A percentile compares a stretch with the other conserved stretches of the same genome.
These are phyloP conservation scores for Julus scanicus DNA, from an alignment of 2,888 invertebrate species.

Conservation along the genomic window DNA sequence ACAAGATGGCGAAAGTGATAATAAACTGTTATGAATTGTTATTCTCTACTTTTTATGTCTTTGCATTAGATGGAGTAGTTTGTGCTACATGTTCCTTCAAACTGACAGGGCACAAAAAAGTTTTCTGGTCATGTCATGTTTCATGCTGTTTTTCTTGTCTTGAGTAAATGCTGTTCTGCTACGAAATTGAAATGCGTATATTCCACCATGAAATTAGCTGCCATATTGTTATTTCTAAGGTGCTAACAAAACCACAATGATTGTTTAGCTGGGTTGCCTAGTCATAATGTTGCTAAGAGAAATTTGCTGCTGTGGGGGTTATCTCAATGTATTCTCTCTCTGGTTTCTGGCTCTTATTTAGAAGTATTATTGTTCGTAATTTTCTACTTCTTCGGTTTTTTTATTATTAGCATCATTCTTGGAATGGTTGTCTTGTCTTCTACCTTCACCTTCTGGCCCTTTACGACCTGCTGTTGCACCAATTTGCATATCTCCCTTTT, in stretches of 20 bases:
- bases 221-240: background rate
- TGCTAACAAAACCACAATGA: background rate
- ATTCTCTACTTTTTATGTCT: background rate
- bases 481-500: constrained; percentile 28
- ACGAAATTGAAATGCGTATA: background rate
- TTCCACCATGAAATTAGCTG: background rate
- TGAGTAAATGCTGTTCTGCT: background rate
- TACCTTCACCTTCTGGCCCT: constrained; percentile 37
- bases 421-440: background rate
- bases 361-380: background rate
- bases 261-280: background rate
- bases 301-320: background rate
- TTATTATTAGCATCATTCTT: constrained; percentile 1
- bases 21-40: background rate
- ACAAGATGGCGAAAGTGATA: background rate
- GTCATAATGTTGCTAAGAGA: background rate
- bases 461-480: constrained; percentile 29
- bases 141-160: background rate
- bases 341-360: background rate
- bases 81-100: background rate
- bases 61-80: background rate
- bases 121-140: background rate
- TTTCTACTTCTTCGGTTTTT: background rate
- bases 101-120: background rate
- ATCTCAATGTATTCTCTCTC: background rate